Evolutionary conservation across 2,888 invertebrate species (phyloP), one percentile per base, ranked within the genome.

Genomic region (Aporophyla lueneburgensis): DNA sequence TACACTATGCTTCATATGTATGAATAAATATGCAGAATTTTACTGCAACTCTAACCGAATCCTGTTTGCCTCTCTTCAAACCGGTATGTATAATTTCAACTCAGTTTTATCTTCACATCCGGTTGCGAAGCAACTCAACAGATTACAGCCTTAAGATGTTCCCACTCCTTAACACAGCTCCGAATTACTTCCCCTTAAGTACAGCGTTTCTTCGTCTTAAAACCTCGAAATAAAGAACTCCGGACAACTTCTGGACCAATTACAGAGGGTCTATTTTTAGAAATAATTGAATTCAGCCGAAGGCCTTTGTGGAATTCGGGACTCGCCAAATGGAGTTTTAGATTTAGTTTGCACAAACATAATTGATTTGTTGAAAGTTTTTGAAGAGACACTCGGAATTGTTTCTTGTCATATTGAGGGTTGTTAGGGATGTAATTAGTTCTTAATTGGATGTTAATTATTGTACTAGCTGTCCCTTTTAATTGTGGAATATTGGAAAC

Each of bases 291-390:
- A 78, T 83, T 78, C 33, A 59, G 63, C 0, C 49, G 33, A 65
- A 40, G 67, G 40, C 27, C 46, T 84, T 80, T 80, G 71, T 71
- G 56, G 62, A 68, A 69, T 69, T 71, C 12, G 21, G 61, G 67
- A 61, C 12, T 71, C 59, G 19, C 53, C 49, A n/a, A 80, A 75
- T 56, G 53, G 81, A 73, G 58, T 80, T 83, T 79, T 72, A 33
- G 66, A 80, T 70, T 73, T 68, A 59, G 63, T 79, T 59, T n/a
- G 56, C 27, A 14, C 68, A 59, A 69, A 70, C 43, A 61, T 67
- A 84, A 83, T 84, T 83, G 81, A 83, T 80, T 84, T 80, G 80
- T 66, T 72, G 49, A 27, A 69, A 80, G 54, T 75, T 76, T 5
- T 27, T 59, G 59, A 46, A 59, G 49, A 69, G 58, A 16, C 68